These are phyloP conservation scores for Oscheius sp. DNA, from an alignment of 2,888 invertebrate genomes.

Conservation along the genomic window DNA sequence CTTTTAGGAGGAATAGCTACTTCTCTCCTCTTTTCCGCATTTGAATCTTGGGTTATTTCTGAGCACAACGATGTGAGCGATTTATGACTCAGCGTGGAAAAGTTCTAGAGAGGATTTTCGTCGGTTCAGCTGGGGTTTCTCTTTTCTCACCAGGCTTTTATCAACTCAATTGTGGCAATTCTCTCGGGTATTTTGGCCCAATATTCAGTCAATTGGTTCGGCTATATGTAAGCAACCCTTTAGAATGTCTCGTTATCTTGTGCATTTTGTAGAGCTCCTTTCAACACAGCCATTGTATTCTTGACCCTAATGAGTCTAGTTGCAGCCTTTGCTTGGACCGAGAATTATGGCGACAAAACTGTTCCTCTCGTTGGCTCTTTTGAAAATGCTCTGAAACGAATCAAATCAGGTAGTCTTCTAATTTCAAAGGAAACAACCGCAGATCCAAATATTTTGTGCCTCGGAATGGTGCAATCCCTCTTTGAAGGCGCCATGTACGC, in stretches of 20 bases:
- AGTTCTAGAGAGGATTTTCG: constrained; percentile 71
- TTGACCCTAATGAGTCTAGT: constrained; percentile 74
- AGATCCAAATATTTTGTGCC: constrained; percentile 73
- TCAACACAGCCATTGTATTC: constrained; percentile 76
- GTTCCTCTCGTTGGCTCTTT: constrained; percentile 64
- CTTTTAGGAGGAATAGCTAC: constrained; percentile 74
- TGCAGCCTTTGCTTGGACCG: constrained; percentile 75
- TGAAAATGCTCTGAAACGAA: constrained; percentile 49
- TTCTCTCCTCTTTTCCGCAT: constrained; percentile 74
- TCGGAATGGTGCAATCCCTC: constrained; percentile 74
- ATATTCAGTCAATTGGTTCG: constrained; percentile 72
- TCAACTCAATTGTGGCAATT: constrained; percentile 74
- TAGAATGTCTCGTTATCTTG: not conserved
- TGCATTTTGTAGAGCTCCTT: constrained; percentile 73
- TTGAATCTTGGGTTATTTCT: constrained; percentile 74
- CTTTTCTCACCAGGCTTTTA: constrained; percentile 73
- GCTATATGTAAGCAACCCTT: constrained; percentile 73
- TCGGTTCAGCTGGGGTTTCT: constrained; percentile 71
- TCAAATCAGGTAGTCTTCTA: constrained; percentile 57
- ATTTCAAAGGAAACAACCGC: constrained; percentile 30
- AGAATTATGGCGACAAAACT: constrained; percentile 75
- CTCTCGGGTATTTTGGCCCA: constrained; percentile 73
- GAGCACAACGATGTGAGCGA: constrained; percentile 71
- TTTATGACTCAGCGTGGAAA: not conserved
- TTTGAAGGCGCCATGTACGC: constrained; percentile 75